Evolutionary conservation across 2,113 vertebrate species (phyloP).

Genomic region (Anser brachyrhynchus): DNA sequence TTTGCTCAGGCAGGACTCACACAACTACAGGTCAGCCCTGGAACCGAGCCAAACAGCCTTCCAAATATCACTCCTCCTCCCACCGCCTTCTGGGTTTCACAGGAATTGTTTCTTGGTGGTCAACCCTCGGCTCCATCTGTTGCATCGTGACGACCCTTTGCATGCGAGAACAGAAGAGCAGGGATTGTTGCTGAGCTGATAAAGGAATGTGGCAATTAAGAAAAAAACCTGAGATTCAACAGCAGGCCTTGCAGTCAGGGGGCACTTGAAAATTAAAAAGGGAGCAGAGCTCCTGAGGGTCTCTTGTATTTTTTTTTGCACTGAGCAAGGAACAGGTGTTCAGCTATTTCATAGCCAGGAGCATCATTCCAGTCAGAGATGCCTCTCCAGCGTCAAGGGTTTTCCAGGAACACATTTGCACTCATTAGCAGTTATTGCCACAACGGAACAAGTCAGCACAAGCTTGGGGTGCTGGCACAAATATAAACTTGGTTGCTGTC

Average conservation of each 20-base stretch:
- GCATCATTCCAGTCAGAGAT: constrained; percentile 51
- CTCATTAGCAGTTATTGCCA: constrained; percentile 58
- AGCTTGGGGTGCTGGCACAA: constrained; percentile 48
- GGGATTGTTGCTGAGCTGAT: not conserved
- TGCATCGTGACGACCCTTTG: not conserved
- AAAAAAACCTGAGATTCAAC: not conserved
- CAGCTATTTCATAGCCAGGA: constrained; percentile 52
- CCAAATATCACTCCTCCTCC: not conserved
- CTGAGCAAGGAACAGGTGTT: constrained; percentile 43
- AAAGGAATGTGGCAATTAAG: not conserved
- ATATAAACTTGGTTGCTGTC: not conserved
- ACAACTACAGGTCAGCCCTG: not conserved
- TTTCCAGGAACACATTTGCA: constrained; percentile 66
- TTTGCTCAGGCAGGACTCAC: not conserved
- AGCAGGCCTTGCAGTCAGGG: not conserved
- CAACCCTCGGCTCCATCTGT: not conserved
- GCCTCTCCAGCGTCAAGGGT: constrained; percentile 11
- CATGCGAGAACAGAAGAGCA: not conserved
- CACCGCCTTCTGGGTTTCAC: not conserved
- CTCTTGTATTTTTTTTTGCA: not conserved
- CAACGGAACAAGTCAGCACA: constrained; percentile 50
- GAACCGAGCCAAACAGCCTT: not conserved
- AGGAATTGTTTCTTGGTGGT: not conserved
- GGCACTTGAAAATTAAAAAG: not conserved
- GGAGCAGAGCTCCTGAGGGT: not conserved